Percentiles rank a stretch among this genome's conserved stretches.
phyloP scores from a whole-genome alignment of 2,113 vertebrate genomes.

The Osmerus mordax region DNA sequence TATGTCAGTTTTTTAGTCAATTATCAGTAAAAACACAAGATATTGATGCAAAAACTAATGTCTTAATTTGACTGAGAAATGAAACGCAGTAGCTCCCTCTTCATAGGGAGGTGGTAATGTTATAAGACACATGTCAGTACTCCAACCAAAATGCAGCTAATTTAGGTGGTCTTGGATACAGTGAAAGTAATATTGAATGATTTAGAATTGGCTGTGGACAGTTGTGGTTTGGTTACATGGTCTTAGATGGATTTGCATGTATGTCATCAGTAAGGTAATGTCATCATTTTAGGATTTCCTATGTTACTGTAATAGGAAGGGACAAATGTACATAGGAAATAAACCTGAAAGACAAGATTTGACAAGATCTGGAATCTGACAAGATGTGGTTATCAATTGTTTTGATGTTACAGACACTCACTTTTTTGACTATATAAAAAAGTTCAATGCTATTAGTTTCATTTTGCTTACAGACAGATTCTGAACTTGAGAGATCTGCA shows the following conservation, averaged over 20 bases:
- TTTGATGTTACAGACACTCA: neutral
- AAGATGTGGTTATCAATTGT: neutral
- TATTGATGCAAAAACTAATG: slow-evolving; percentile 13
- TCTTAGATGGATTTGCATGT: neutral
- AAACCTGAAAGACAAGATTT: too few species aligned
- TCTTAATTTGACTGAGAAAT: slow-evolving; percentile 14
- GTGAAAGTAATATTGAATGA: too few species aligned
- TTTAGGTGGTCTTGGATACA: neutral
- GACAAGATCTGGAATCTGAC: too few species aligned
- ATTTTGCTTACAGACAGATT: slow-evolving; percentile 38
- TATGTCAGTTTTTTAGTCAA: neutral
- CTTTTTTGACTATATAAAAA: neutral
- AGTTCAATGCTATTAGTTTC: slow-evolving; percentile 20
- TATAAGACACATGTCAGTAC: slow-evolving; percentile 9
- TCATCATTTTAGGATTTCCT: too few species aligned
- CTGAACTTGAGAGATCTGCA: slow-evolving; percentile 58
- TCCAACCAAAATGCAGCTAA: neutral
- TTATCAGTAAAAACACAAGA: slow-evolving; percentile 5
- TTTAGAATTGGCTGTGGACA: too few species aligned
- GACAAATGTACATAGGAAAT: too few species aligned
- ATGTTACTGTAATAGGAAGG: too few species aligned
- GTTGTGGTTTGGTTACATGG: neutral
- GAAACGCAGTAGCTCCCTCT: neutral
- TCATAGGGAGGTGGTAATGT: neutral
- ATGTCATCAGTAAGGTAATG: neutral